phyloP scores from a whole-genome alignment of 2,888 invertebrate genomes.

The Drosophila dives region DNA sequence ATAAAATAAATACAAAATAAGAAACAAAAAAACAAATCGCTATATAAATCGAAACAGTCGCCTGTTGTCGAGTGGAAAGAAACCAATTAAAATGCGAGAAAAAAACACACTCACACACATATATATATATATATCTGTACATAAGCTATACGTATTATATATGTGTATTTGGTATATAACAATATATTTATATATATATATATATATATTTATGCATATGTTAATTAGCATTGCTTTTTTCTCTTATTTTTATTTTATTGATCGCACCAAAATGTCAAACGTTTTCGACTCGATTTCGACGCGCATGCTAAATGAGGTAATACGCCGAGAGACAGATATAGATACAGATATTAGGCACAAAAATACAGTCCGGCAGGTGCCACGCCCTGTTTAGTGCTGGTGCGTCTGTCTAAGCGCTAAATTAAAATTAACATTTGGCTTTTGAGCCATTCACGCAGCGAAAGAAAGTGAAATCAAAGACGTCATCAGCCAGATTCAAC shows the following conservation, averaged over 20 bases:
- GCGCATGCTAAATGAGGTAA: constrained; percentile 71
- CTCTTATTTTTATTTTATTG: constrained; percentile 63
- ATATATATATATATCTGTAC: constrained; percentile 17
- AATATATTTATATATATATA: constrained; percentile 25
- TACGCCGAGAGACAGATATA: constrained; percentile 38
- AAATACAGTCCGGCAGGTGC: constrained; percentile 23
- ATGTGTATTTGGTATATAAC: neutral
- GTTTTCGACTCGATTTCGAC: constrained; percentile 61
- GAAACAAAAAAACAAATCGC: constrained; percentile 32
- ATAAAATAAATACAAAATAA: constrained; percentile 49
- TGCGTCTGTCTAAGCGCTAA: constrained; percentile 46
- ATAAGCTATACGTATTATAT: constrained; percentile 18
- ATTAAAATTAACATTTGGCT: constrained; percentile 70
- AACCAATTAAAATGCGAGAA: constrained; percentile 72
- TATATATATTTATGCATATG: constrained; percentile 60
- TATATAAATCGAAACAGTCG: constrained; percentile 58
- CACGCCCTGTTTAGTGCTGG: constrained; percentile 49
- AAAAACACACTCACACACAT: constrained; percentile 34
- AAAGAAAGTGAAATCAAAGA: constrained; percentile 60
- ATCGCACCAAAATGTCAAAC: constrained; percentile 79
- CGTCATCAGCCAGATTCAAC: constrained; percentile 31
- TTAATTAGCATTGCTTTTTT: constrained; percentile 76
- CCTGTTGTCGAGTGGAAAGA: constrained; percentile 73
- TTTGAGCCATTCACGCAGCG: constrained; percentile 55
- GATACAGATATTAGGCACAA: neutral